phyloP scores from a whole-genome alignment of 2,888 invertebrate species.

The Sminthurides aquaticus region DNA sequence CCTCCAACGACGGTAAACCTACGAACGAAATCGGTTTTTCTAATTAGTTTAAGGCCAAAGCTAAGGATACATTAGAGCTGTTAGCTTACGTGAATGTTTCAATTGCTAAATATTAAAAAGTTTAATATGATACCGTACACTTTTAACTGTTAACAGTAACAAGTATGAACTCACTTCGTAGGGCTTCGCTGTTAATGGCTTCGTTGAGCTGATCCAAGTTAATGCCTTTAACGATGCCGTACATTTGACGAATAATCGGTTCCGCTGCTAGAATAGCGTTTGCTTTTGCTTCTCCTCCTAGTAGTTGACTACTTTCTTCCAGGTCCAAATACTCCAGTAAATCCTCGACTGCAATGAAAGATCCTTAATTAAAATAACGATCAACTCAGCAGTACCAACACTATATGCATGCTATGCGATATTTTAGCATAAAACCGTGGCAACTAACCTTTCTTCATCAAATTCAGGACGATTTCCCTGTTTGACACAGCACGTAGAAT shows the following conservation, averaged over 20 bases:
- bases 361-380: background rate
- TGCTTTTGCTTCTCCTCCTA: slow-evolving; percentile 41
- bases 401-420: background rate
- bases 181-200: slow-evolving; percentile 39
- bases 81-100: background rate
- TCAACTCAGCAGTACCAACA: background rate
- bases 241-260: slow-evolving; percentile 42
- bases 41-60: background rate
- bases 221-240: slow-evolving; percentile 34
- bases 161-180: slow-evolving; percentile 36
- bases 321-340: slow-evolving; percentile 40
- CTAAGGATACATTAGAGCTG: background rate
- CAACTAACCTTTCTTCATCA: slow-evolving; percentile 37
- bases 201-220: slow-evolving; percentile 35
- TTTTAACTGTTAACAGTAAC: background rate
- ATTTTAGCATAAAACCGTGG: background rate
- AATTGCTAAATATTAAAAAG: no score
- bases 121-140: background rate
- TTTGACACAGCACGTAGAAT: slow-evolving; percentile 38
- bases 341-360: slow-evolving; percentile 33
- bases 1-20: slow-evolving; percentile 38
- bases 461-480: slow-evolving; percentile 33
- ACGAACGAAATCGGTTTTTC: background rate
- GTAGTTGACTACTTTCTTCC: slow-evolving; percentile 41
- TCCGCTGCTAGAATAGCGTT: slow-evolving; percentile 42